Percentiles rank a stretch among this genome's conserved stretches.
Evolutionary conservation across 1,140 invertebrate species (phyloP).

Genomic region (Drosophila eugracilis): DNA sequence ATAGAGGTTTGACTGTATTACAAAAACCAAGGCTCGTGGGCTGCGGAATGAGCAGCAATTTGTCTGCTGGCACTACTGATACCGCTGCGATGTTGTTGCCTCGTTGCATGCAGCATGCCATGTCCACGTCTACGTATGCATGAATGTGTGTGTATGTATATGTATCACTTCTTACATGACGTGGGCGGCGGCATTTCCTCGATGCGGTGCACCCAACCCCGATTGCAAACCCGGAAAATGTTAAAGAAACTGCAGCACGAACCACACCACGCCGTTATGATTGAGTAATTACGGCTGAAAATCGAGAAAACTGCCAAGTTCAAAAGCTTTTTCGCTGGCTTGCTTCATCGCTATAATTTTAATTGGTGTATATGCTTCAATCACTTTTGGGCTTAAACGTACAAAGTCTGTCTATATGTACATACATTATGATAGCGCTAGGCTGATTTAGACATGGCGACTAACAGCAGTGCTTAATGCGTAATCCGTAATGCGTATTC

Average conservation of each 20-base stretch:
- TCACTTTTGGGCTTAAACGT: constrained; percentile 13
- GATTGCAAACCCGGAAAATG: constrained; percentile 26
- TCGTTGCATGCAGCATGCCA: constrained; percentile 47
- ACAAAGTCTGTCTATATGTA: constrained; percentile 22
- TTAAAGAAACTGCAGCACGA: constrained; percentile 25
- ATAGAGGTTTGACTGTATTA: constrained; percentile 10
- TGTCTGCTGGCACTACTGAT: constrained; percentile 26
- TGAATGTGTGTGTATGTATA: not conserved
- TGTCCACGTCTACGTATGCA: constrained; percentile 2
- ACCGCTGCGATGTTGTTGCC: constrained; percentile 6
- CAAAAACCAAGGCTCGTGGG: constrained; percentile 25
- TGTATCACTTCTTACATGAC: constrained; percentile 38
- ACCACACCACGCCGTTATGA: constrained; percentile 30
- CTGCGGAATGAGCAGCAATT: constrained; percentile 50
- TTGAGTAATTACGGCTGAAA: constrained; percentile 48
- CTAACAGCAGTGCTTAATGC: constrained; percentile 34
- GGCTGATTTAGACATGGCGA: constrained; percentile 2
- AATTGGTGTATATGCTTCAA: constrained; percentile 7
- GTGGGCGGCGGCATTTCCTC: constrained; percentile 60
- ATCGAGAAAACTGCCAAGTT: constrained; percentile 9
- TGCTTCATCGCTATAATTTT: constrained; percentile 6
- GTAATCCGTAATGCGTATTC: constrained; percentile 3
- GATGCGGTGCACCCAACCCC: constrained; percentile 1
- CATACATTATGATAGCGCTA: constrained; percentile 3
- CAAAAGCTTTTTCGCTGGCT: constrained; percentile 5